Evolutionary conservation across 2,113 vertebrate species (phyloP).

Genomic region (Aptenodytes patagonicus): DNA sequence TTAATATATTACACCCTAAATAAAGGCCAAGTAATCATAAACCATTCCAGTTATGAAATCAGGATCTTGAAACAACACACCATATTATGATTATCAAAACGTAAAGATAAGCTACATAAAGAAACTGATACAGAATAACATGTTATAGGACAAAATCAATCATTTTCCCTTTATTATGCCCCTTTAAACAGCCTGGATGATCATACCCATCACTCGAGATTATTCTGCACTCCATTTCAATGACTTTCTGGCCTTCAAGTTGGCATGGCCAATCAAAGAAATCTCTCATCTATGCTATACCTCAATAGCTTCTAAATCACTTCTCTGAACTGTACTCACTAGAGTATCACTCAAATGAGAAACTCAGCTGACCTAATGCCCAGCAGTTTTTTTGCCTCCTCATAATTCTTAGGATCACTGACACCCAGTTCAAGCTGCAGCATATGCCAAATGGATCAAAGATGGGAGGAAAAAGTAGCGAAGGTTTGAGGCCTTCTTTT

Average conservation of each 20-base stretch:
- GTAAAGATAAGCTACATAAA: not conserved
- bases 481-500: not conserved
- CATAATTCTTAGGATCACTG: not conserved
- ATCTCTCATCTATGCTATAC: not conserved
- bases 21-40: not conserved
- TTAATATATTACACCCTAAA: not conserved
- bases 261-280: not conserved
- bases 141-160: not conserved
- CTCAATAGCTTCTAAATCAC: not conserved
- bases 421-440: not conserved
- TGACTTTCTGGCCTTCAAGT: not conserved
- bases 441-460: not conserved
- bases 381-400: not conserved
- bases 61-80: not conserved
- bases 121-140: not conserved
- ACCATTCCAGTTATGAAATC: not conserved
- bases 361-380: not conserved
- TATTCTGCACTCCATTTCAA: not conserved
- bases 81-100: not conserved
- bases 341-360: not conserved
- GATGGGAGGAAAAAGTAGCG: not conserved
- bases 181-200: not conserved
- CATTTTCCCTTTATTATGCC: not conserved
- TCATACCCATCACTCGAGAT: not conserved
- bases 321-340: not conserved